Evolutionary conservation across 2,797 vertebrate species (phyloP).

Genomic region (Gadopsis bispinosus): DNA sequence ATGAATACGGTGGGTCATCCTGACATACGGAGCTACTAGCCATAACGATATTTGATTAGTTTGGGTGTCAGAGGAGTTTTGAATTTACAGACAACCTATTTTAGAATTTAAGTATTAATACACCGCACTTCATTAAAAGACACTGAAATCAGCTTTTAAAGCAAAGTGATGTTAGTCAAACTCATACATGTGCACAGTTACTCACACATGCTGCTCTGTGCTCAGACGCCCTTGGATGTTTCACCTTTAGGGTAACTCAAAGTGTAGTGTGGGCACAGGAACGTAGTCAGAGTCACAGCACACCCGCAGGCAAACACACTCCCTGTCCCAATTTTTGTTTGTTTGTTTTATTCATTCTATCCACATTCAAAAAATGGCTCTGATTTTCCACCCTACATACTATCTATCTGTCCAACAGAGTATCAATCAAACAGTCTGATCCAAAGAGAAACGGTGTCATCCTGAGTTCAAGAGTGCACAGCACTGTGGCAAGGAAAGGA

Average conservation of each 20-base stretch:
- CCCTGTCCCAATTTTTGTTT: constrained; percentile 67
- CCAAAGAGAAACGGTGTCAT: constrained; percentile 44
- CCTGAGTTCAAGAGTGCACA: constrained; percentile 47
- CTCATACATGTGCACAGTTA: background rate
- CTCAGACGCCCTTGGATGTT: constrained; percentile 61
- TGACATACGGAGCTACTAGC: constrained; percentile 1
- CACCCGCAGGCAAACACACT: constrained; percentile 57
- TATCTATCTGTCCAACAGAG: constrained; percentile 54
- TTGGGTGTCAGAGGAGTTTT: background rate
- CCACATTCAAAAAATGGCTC: constrained; percentile 41
- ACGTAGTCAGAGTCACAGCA: constrained; percentile 60
- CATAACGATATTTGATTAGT: background rate
- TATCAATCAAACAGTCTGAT: constrained; percentile 62
- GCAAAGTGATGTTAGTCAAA: background rate
- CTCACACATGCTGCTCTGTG: constrained; percentile 28
- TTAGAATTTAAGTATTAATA: background rate
- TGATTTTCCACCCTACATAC: constrained; percentile 19
- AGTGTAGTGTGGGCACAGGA: constrained; percentile 52
- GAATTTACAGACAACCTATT: background rate
- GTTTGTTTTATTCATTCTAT: constrained; percentile 70
- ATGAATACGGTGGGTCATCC: constrained; percentile 14
- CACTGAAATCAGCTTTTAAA: background rate
- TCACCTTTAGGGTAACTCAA: constrained; percentile 66
- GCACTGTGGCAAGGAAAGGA: background rate
- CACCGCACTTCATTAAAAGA: background rate